Base-by-base conservation (phyloP, 2,113 vertebrate genomes). In the Phocoena phocoena region DNA sequence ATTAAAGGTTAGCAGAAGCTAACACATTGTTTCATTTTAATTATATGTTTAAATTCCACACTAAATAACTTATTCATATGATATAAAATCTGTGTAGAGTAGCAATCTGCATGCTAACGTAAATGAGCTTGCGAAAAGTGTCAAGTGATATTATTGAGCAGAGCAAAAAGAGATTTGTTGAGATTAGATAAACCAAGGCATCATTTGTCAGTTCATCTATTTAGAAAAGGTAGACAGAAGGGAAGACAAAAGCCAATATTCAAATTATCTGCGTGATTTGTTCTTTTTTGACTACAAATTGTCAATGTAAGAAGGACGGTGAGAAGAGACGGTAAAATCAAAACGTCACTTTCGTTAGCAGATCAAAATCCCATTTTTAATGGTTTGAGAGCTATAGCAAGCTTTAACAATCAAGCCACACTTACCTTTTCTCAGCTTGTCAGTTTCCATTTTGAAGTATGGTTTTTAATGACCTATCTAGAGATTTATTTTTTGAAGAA, bases 201-300 rank as follows among this genome's bases (percentile, higher is more conserved):
- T 96, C 96, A 90, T 60, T 76, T 97, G 97, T 98, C 97, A 98
- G 93, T 82, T 97, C 44, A 1, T 96, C 89, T 96, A 93, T 96
- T 97, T 96, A 95, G 95, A 93, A 94, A 96, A 83, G 47, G 67
- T 88, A 97, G 88, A 90, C 93, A 88, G 60, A 89, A 93, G 44
- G 50, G 90, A 88, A 98, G 94, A 97, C 96, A 97, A 98, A 97
- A 97, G 95, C 95, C 90, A 93, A 95, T 97, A 97, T 98, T 98
- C 97, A 97, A 97, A 98, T 98, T 95, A 97, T 82, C 94, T 97
- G 89, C 31, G 0, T 89, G 82, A 96, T 87, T 96, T 96, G 70
- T 93, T 97, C 96, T 93, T 95, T 93, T 95, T 73, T 97, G 55
- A 96, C 77, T 94, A 96, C 71, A 94, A 87, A 97, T 98, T 97